phyloP scores from a whole-genome alignment of 2,797 vertebrate genomes.

The Huso huso region DNA sequence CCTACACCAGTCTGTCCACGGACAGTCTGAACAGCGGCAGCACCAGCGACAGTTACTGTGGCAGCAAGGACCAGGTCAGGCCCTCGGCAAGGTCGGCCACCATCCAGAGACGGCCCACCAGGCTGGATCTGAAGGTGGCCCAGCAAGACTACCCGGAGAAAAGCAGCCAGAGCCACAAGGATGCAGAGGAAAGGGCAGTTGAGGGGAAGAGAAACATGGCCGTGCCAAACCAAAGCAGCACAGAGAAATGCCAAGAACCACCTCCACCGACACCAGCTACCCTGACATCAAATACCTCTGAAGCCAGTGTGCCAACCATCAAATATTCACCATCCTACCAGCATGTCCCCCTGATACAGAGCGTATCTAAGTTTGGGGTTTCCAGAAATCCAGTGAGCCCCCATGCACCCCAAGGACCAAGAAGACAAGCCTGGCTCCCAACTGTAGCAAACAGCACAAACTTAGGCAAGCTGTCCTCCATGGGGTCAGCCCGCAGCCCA shows the following conservation, averaged over 20 bases:
- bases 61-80: slow-evolving; percentile 72
- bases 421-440: slow-evolving; percentile 78
- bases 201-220: slow-evolving; percentile 49
- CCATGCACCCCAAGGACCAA: slow-evolving; percentile 58
- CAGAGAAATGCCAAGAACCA: slow-evolving; percentile 59
- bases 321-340: slow-evolving; percentile 93
- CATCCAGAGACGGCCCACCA: slow-evolving; percentile 75
- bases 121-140: slow-evolving; percentile 77
- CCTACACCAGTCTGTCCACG: slow-evolving; percentile 80
- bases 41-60: slow-evolving; percentile 83
- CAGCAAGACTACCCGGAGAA: slow-evolving; percentile 47
- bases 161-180: slow-evolving; percentile 38
- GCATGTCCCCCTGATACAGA: slow-evolving; percentile 77
- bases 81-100: slow-evolving; percentile 55
- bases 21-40: slow-evolving; percentile 93
- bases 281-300: slow-evolving; percentile 58
- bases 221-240: slow-evolving; percentile 37
- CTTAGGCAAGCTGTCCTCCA: slow-evolving; percentile 65
- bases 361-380: slow-evolving; percentile 50
- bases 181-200: slow-evolving; percentile 58
- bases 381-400: slow-evolving; percentile 54
- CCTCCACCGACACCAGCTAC: slow-evolving; percentile 43
- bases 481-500: slow-evolving; percentile 51
- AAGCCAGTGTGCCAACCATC: slow-evolving; percentile 75
- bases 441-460: slow-evolving; percentile 63